Conservation (phyloP, 1,140 invertebrate species). For the Coelopa frigida region DNA sequence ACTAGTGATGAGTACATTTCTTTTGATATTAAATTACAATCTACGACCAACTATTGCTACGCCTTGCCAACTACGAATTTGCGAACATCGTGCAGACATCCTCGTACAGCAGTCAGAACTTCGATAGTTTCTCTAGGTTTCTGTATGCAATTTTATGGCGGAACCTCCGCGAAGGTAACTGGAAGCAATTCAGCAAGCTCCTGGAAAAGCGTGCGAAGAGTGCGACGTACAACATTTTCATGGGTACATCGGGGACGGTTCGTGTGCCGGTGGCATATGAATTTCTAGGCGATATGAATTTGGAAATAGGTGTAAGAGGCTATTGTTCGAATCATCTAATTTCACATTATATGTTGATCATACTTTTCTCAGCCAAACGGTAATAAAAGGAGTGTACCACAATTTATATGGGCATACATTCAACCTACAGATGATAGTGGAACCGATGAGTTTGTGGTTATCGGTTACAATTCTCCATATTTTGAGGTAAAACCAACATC, state of each 20-base stretch:
- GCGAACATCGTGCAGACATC: slow-evolving; percentile 3
- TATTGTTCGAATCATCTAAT: not conserved
- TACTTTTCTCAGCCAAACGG: too few relatives aligned
- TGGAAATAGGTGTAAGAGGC: not conserved
- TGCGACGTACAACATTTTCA: not conserved
- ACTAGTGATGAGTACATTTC: too few relatives aligned
- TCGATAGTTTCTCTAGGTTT: too few relatives aligned
- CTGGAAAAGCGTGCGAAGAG: not conserved
- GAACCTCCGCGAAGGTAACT: slow-evolving; percentile 7
- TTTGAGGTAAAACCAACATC: too few relatives aligned
- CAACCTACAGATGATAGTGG: not conserved
- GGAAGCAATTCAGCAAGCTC: not conserved
- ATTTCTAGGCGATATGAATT: not conserved
- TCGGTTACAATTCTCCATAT: slow-evolving; percentile 7
- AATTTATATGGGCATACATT: slow-evolving; percentile 7
- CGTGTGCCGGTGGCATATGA: not conserved
- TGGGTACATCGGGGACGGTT: slow-evolving; percentile 3
- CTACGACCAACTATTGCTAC: too few relatives aligned
- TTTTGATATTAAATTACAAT: too few relatives aligned
- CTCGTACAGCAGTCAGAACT: too few relatives aligned
- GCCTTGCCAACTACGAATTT: slow-evolving; percentile 6
- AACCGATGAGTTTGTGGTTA: slow-evolving; percentile 6
- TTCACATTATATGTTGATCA: too few relatives aligned
- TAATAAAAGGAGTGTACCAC: too few relatives aligned
- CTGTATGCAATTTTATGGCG: slow-evolving; percentile 8